These are phyloP conservation scores for Ptychoptera contaminata DNA, from an alignment of 2,888 invertebrate species.

Conservation along the genomic window DNA sequence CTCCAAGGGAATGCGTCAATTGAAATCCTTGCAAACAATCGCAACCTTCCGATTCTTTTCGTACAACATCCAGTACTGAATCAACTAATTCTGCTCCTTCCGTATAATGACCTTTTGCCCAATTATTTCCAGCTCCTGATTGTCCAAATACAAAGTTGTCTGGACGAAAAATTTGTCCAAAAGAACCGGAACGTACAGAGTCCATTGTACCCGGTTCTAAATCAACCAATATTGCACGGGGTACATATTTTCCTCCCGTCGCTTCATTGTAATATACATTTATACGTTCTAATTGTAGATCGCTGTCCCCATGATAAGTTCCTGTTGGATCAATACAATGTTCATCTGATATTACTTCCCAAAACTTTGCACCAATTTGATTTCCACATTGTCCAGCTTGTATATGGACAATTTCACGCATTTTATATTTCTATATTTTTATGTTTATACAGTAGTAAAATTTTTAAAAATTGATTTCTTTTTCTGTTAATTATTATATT, in stretches of 20 bases:
- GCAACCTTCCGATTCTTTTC: conserved; percentile 77
- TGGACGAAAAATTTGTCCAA: conserved; percentile 85
- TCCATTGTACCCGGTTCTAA: conserved; percentile 97
- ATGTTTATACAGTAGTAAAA: too few species aligned
- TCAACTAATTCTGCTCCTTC: conserved; percentile 81
- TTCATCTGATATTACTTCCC: conserved; percentile 93
- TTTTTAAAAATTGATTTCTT: too few species aligned
- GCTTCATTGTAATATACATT: conserved; percentile 95
- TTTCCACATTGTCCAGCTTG: conserved; percentile 93
- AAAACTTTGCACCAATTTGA: conserved; percentile 93
- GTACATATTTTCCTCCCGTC: conserved; percentile 85
- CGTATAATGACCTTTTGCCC: conserved; percentile 88
- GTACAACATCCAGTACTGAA: conserved; percentile 67
- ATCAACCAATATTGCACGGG: conserved; percentile 84
- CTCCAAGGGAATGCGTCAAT: conserved; percentile 69
- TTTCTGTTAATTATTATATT: too few species aligned
- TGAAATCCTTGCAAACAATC: conserved; percentile 83
- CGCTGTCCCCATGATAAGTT: conserved; percentile 78
- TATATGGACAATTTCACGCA: conserved; percentile 94
- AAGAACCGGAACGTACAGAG: conserved; percentile 85
- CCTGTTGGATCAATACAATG: conserved; percentile 89
- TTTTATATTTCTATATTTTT: conserved; percentile 32
- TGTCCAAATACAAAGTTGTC: conserved; percentile 93
- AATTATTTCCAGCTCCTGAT: conserved; percentile 72
- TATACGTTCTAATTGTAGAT: conserved; percentile 85